Evolutionary conservation across 2,113 vertebrate species (phyloP).

Genomic region (Pelecanoides urinatrix): DNA sequence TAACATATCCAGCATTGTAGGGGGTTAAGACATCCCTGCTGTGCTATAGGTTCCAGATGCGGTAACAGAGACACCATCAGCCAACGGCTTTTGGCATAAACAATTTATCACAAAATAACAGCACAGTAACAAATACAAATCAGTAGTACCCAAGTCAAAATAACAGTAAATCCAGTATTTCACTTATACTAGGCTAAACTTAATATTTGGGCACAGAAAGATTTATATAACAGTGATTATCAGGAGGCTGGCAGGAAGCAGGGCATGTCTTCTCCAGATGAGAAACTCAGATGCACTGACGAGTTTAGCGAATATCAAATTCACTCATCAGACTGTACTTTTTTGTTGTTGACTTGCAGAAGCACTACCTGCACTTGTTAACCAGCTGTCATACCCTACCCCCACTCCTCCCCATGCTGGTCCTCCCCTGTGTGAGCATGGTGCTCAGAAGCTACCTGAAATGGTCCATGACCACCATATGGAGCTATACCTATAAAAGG

Average conservation of each 20-base stretch:
- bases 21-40: neutral
- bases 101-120: neutral
- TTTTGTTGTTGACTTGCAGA: neutral
- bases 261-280: neutral
- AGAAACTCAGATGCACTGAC: neutral
- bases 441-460: neutral
- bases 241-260: neutral
- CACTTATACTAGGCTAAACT: neutral
- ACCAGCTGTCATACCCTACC: neutral
- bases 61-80: neutral
- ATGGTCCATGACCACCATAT: neutral
- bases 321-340: neutral
- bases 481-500: neutral
- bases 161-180: neutral
- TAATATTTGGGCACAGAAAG: neutral
- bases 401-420: neutral
- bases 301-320: neutral
- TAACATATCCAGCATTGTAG: neutral
- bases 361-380: neutral
- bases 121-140: neutral
- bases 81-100: neutral
- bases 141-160: neutral
- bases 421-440: fast-evolving
- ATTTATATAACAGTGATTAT: fast-evolving
- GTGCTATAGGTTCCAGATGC: neutral